Percentiles rank a stretch among this genome's conserved stretches.
phyloP scores from a whole-genome alignment of 1,140 invertebrate species.

The Centruroides sculpturatus region DNA sequence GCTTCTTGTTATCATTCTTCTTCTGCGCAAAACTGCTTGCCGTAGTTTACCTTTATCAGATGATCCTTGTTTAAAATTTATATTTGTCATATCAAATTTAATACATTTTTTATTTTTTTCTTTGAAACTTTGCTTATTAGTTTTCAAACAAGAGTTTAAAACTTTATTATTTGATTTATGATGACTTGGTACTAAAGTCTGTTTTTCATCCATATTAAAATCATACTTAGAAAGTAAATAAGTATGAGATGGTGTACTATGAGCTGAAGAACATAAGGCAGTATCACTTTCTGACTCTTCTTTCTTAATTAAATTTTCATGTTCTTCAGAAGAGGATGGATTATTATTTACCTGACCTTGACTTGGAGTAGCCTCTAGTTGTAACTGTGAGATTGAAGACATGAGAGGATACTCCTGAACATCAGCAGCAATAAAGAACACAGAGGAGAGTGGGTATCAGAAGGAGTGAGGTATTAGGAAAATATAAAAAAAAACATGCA shows the following conservation, averaged over 20 bases:
- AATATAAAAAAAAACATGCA: background rate
- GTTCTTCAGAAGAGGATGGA: no score
- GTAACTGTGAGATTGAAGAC: slow-evolving; percentile 3
- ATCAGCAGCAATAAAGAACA: slow-evolving; percentile 13
- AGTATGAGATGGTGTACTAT: slow-evolving; percentile 9
- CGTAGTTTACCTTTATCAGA: background rate
- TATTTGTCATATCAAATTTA: slow-evolving; percentile 7
- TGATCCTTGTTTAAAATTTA: no score
- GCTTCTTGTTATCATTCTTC: slow-evolving; percentile 4
- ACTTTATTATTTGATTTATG: background rate
- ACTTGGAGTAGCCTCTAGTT: no score
- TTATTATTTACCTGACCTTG: no score
- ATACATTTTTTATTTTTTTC: slow-evolving; percentile 6
- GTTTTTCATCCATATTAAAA: background rate
- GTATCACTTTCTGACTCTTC: slow-evolving; percentile 4
- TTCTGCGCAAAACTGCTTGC: background rate
- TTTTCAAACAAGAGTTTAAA: slow-evolving; percentile 11
- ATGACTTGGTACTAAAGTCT: background rate
- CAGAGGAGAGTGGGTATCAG: slow-evolving; percentile 8
- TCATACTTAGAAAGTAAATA: slow-evolving; percentile 6
- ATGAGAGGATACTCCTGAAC: slow-evolving; percentile 10
- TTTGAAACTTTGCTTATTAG: background rate
- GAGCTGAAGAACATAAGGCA: slow-evolving; percentile 5
- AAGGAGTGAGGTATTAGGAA: background rate
- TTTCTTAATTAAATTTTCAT: background rate